These are phyloP conservation scores for Sebastolobus alascanus DNA, from an alignment of 2,797 vertebrate genomes.

Conservation along the genomic window DNA sequence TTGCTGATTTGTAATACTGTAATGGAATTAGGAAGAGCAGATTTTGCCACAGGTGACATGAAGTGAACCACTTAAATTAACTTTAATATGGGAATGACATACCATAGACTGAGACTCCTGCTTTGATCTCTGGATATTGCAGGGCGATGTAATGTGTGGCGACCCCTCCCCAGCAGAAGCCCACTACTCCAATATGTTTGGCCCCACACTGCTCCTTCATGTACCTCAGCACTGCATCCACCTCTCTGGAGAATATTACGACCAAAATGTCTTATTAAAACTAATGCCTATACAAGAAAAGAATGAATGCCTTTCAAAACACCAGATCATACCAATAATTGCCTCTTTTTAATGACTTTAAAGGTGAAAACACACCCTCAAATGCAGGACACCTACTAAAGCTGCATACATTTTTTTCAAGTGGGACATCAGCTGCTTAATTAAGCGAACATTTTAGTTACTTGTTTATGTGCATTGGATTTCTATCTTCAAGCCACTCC, in stretches of 20 bases:
- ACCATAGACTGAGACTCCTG: conserved; percentile 86
- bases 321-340: not conserved
- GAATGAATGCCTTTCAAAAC: not conserved
- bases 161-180: conserved; percentile 89
- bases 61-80: not conserved
- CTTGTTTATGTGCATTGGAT: conserved; percentile 87
- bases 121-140: conserved; percentile 82
- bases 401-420: not conserved
- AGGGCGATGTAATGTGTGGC: conserved; percentile 84
- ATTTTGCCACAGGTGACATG: not conserved
- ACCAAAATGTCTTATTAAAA: not conserved
- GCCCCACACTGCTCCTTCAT: conserved; percentile 83
- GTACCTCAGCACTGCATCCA: conserved; percentile 81
- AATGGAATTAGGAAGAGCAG: not conserved
- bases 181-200: conserved; percentile 78
- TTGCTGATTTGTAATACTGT: not conserved
- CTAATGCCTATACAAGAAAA: not conserved
- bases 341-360: not conserved
- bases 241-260: conserved; percentile 76
- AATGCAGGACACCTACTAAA: not conserved
- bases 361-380: not conserved
- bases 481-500: conserved; percentile 85
- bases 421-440: not conserved
- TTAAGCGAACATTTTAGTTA: conserved; percentile 45
- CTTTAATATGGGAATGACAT: not conserved